Evolutionary conservation across 2,888 invertebrate species (phyloP).

Genomic region (Hofmannophila pseudospretella): DNA sequence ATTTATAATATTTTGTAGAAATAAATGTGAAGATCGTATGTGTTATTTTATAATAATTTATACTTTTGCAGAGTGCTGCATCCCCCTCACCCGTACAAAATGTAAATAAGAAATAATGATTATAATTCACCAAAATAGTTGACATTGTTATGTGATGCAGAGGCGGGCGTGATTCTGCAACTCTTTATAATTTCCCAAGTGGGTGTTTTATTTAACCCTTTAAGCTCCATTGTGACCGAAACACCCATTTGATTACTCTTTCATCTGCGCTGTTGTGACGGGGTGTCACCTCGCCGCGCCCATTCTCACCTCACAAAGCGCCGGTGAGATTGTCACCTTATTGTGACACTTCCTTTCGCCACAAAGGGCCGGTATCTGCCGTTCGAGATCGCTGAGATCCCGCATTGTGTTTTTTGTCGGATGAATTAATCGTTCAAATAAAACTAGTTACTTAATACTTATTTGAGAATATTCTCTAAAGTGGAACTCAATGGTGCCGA

Average conservation of each 20-base stretch:
- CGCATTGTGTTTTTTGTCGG: conserved; percentile 6
- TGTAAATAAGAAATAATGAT: not conserved
- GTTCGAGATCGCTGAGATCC: conserved; percentile 3
- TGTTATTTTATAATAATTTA: no score
- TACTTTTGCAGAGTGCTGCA: no score
- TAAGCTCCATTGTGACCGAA: not conserved
- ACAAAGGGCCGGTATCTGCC: conserved; percentile 4
- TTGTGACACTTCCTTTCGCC: conserved; percentile 9
- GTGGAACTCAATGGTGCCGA: no score
- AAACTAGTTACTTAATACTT: no score
- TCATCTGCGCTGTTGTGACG: no score
- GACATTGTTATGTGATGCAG: not conserved
- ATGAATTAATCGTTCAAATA: not conserved
- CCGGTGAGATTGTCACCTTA: conserved; percentile 7
- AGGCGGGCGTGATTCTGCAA: not conserved
- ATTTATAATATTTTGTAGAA: no score
- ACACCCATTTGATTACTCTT: not conserved
- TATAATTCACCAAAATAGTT: not conserved
- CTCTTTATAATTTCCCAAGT: not conserved
- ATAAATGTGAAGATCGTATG: no score
- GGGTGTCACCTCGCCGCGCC: conserved; percentile 17
- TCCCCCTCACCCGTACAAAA: no score
- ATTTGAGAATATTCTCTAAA: no score
- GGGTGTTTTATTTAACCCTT: not conserved
- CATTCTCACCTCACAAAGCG: conserved; percentile 11